These are phyloP conservation scores for Rhogogaster chlorosoma DNA, from an alignment of 2,888 invertebrate genomes.

Conservation along the genomic window DNA sequence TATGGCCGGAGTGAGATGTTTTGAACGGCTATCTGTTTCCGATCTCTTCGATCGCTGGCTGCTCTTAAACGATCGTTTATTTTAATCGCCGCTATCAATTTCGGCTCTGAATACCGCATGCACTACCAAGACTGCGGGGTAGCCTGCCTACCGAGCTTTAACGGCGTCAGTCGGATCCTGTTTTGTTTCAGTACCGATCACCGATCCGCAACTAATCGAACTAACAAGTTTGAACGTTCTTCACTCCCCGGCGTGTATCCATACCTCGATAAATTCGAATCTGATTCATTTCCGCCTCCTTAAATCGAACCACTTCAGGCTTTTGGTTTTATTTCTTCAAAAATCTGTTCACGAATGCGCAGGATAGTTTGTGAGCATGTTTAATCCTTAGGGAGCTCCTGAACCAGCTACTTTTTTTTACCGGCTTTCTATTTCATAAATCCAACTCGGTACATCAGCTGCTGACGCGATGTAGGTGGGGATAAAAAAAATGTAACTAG, in stretches of 20 bases:
- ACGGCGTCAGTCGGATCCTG: constrained; percentile 2
- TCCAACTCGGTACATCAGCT: not conserved
- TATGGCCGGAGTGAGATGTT: constrained; percentile 76
- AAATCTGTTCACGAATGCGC: not conserved
- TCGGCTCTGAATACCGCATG: constrained; percentile 18
- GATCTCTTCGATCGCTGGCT: constrained; percentile 66
- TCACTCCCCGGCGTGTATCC: not conserved
- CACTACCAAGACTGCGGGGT: constrained; percentile 7
- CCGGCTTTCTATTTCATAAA: not conserved
- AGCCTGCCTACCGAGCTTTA: constrained; percentile 20
- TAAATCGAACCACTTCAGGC: not conserved
- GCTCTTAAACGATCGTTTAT: constrained; percentile 75
- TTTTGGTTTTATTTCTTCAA: not conserved
- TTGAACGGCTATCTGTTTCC: constrained; percentile 74
- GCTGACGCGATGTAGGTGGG: not conserved
- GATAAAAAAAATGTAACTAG: not conserved
- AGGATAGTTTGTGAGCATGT: not conserved
- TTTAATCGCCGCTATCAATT: constrained; percentile 74
- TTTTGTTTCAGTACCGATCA: constrained; percentile 17
- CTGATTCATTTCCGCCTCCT: not conserved
- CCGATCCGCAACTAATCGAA: constrained; percentile 25
- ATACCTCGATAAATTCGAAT: not conserved
- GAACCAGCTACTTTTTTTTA: not conserved
- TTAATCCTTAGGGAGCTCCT: not conserved
- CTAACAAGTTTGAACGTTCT: not conserved